Percentiles rank a stretch among this genome's conserved stretches.
Evolutionary conservation across 2,113 vertebrate genomes (phyloP).

Genomic region (Ciconia maguari): DNA sequence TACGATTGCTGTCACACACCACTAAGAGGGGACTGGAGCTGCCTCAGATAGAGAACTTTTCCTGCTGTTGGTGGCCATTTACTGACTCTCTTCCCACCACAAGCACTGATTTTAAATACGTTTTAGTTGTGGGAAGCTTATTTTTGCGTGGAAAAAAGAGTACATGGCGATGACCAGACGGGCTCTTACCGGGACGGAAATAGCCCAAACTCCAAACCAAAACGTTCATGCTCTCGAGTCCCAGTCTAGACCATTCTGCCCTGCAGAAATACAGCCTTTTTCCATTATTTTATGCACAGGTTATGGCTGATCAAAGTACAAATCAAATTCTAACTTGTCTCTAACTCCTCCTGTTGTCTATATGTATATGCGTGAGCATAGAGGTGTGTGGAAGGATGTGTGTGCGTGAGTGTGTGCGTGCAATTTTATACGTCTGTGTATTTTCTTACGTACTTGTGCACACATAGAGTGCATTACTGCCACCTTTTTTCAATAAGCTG

Average conservation of each 20-base stretch:
- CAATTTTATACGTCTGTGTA: conserved; percentile 89
- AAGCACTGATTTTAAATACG: conserved; percentile 75
- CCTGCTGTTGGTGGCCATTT: conserved; percentile 52
- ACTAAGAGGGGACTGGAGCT: conserved; percentile 54
- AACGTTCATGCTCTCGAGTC: conserved; percentile 53
- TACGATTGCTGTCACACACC: conserved; percentile 51
- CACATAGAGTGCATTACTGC: conserved; percentile 97
- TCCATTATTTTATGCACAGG: conserved; percentile 70
- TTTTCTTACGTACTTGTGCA: conserved; percentile 96
- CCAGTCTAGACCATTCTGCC: conserved; percentile 53
- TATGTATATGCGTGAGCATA: conserved; percentile 84
- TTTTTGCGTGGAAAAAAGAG: conserved; percentile 59
- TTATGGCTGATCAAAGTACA: conserved; percentile 78
- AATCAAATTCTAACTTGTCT: conserved; percentile 84
- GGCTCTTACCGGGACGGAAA: conserved; percentile 44
- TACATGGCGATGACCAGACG: conserved; percentile 30
- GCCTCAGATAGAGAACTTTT: conserved; percentile 45
- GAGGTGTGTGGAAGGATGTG: conserved; percentile 78
- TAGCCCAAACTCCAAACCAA: conserved; percentile 67
- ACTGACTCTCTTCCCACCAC: conserved; percentile 68
- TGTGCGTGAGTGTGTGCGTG: conserved; percentile 72
- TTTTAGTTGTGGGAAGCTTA: conserved; percentile 71
- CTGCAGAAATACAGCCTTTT: conserved; percentile 60
- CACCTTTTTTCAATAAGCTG: conserved; percentile 96
- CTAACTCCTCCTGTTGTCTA: conserved; percentile 82